phyloP scores from a whole-genome alignment of 2,888 invertebrate genomes.

The Brachyopa scutellaris region DNA sequence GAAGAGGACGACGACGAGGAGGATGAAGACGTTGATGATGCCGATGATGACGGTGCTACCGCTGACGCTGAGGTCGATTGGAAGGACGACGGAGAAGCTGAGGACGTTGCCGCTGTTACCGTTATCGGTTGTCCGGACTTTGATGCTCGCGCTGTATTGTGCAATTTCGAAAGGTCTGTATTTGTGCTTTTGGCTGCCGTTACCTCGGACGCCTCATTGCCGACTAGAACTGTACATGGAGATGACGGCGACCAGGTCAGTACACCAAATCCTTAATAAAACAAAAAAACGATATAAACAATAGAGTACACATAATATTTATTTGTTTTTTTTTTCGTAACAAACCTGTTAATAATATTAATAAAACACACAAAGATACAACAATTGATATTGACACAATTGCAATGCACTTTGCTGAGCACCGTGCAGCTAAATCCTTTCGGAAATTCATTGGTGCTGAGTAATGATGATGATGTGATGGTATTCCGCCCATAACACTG shows the following conservation, averaged over 20 bases:
- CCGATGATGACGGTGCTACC: constrained; percentile 82
- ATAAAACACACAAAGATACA: constrained; percentile 90
- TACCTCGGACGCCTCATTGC: constrained; percentile 88
- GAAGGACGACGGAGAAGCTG: constrained; percentile 85
- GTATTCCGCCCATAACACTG: constrained; percentile 83
- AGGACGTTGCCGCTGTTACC: constrained; percentile 80
- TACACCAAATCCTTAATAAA: constrained; percentile 88
- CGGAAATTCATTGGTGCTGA: constrained; percentile 93
- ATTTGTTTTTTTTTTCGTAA: not conserved
- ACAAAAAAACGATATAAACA: not conserved
- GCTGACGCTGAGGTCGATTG: constrained; percentile 86
- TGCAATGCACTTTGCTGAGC: constrained; percentile 96
- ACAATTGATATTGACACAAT: constrained; percentile 93
- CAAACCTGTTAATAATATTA: constrained; percentile 94
- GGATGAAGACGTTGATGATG: constrained; percentile 79
- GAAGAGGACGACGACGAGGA: constrained; percentile 87
- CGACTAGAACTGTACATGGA: constrained; percentile 92
- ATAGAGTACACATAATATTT: not conserved
- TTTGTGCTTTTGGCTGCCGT: constrained; percentile 87
- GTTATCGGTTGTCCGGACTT: constrained; percentile 83
- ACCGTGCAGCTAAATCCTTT: constrained; percentile 92
- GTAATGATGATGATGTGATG: constrained; percentile 88
- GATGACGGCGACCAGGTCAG: constrained; percentile 92
- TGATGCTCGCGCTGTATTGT: constrained; percentile 85
- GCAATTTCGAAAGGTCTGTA: constrained; percentile 87